These are phyloP conservation scores for Calliopsis andreniformis DNA, from an alignment of 1,140 invertebrate species.

Conservation along the genomic window DNA sequence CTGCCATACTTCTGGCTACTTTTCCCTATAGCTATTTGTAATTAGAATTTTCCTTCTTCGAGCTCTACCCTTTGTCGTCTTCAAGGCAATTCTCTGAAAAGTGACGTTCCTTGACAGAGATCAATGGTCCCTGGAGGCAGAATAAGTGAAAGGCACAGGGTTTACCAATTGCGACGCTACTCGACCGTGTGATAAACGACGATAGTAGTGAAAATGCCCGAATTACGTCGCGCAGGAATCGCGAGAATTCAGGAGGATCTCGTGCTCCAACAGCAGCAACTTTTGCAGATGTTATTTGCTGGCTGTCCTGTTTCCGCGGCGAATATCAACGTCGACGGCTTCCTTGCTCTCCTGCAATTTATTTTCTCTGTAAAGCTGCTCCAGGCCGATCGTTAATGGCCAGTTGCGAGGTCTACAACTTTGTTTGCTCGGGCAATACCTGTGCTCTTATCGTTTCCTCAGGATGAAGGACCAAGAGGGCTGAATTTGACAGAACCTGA, in stretches of 20 bases:
- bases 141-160: no score
- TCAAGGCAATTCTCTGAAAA: no score
- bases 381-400: conserved; percentile 32
- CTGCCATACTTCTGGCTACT: no score
- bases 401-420: conserved; percentile 24
- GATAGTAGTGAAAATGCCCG: conserved; percentile 12
- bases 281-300: not conserved
- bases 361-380: conserved; percentile 45
- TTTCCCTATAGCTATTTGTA: no score
- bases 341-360: conserved; percentile 32
- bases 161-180: not conserved
- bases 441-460: conserved; percentile 12
- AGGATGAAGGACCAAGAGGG: not conserved
- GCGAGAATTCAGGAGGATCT: not conserved
- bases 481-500: not conserved
- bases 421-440: conserved; percentile 59
- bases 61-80: no score
- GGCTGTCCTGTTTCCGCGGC: not conserved
- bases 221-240: not conserved
- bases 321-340: not conserved
- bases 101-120: conserved; percentile 7
- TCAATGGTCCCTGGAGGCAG: not conserved
- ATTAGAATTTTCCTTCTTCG: no score
- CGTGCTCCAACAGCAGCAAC: not conserved
- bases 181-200: conserved; percentile 14